These are phyloP conservation scores for Hylaeus anthracinus DNA, from an alignment of 1,140 invertebrate species.

Conservation along the genomic window DNA sequence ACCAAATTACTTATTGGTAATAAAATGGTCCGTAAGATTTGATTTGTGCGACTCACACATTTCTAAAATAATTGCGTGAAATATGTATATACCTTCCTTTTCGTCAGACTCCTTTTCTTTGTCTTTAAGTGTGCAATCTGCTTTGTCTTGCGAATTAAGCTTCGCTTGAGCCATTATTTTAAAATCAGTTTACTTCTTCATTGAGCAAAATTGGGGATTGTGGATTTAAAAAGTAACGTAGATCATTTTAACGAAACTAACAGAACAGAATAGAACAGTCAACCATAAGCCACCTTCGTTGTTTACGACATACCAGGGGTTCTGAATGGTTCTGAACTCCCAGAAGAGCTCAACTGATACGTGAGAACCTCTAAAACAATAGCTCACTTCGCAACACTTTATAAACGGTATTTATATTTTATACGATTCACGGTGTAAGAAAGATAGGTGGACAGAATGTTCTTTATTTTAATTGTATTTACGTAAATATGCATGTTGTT, in stretches of 20 bases:
- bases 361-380: slow-evolving; percentile 10
- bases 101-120: slow-evolving; percentile 63
- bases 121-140: slow-evolving; percentile 48
- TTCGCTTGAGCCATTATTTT: slow-evolving; percentile 62
- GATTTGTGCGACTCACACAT: not conserved
- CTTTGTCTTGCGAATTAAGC: slow-evolving; percentile 50
- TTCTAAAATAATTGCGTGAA: slow-evolving; percentile 5
- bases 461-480: no score
- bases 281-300: slow-evolving; percentile 47
- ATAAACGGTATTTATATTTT: no score
- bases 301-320: slow-evolving; percentile 44
- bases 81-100: slow-evolving; percentile 53
- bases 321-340: slow-evolving; percentile 41
- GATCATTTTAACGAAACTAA: slow-evolving; percentile 3
- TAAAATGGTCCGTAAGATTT: not conserved
- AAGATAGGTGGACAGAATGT: no score
- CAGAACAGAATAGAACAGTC: not conserved
- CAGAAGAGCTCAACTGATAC: not conserved
- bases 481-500: no score
- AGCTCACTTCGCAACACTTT: not conserved
- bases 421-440: no score
- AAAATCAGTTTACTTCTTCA: slow-evolving; percentile 2
- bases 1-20: not conserved
- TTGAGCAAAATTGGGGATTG: not conserved
- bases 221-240: slow-evolving; percentile 22